A percentile compares a stretch with the other conserved stretches of the same genome.
Evolutionary conservation across 2,888 invertebrate genomes (phyloP).

Genomic region (Selenia dentaria): DNA sequence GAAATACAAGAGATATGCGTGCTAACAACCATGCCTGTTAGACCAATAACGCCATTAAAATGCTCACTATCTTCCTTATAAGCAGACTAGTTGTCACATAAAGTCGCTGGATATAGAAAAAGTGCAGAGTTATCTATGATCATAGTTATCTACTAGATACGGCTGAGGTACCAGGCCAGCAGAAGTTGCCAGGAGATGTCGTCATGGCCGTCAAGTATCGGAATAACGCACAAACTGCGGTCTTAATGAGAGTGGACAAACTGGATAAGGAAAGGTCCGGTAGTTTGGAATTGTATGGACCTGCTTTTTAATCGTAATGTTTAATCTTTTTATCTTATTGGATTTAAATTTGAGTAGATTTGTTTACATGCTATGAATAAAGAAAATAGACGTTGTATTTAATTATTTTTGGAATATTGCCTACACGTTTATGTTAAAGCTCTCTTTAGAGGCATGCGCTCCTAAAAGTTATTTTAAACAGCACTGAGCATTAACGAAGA

Average conservation of each 20-base stretch:
- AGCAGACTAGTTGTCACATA: slow-evolving; percentile 38
- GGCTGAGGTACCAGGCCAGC: slow-evolving; percentile 63
- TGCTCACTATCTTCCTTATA: slow-evolving; percentile 43
- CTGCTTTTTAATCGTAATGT: slow-evolving; percentile 18
- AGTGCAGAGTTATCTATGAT: slow-evolving; percentile 67
- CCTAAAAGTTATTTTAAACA: too few species aligned
- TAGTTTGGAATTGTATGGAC: slow-evolving; percentile 50
- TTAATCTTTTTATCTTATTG: too few species aligned
- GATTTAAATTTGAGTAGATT: too few species aligned
- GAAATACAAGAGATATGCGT: slow-evolving; percentile 27
- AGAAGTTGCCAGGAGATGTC: slow-evolving; percentile 59
- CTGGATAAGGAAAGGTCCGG: slow-evolving; percentile 69
- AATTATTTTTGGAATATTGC: too few species aligned
- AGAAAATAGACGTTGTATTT: too few species aligned
- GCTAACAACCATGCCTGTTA: slow-evolving; percentile 37
- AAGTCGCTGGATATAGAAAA: slow-evolving; percentile 36
- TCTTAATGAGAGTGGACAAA: slow-evolving; percentile 84
- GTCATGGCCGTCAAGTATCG: slow-evolving; percentile 55
- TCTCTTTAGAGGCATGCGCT: too few species aligned
- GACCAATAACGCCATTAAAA: slow-evolving; percentile 47
- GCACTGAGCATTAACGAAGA: too few species aligned
- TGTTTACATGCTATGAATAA: too few species aligned
- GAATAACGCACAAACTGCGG: slow-evolving; percentile 70
- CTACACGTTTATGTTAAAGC: too few species aligned
- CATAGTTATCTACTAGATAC: slow-evolving; percentile 76